Conservation (phyloP, 2,113 vertebrate genomes). For the Leptodactylus fuscus region DNA sequence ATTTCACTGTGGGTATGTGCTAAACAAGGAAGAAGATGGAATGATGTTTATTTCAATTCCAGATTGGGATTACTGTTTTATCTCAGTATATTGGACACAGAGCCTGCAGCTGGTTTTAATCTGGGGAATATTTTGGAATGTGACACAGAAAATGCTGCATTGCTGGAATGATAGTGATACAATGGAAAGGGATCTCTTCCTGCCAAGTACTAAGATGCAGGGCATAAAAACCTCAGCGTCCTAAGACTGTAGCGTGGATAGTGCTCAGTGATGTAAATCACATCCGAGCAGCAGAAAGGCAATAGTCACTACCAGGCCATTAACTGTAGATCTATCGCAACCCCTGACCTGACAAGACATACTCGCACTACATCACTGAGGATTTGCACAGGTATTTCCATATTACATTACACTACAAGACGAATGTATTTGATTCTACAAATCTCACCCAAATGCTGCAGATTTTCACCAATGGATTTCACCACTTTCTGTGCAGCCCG, state of each 20-base stretch:
- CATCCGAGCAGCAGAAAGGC: neutral
- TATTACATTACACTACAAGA: no score
- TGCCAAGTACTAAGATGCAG: neutral
- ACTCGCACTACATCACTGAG: neutral
- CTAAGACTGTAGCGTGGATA: neutral
- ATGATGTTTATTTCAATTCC: neutral
- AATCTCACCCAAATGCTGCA: no score
- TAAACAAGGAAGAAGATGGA: neutral
- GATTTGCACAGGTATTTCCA: neutral
- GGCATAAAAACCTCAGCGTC: neutral
- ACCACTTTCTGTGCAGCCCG: no score
- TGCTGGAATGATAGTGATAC: conserved; percentile 21
- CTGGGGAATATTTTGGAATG: conserved; percentile 18
- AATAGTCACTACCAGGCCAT: neutral
- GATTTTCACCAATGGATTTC: no score
- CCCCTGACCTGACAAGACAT: neutral
- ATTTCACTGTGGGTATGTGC: neutral
- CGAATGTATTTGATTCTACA: no score
- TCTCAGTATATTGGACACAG: neutral
- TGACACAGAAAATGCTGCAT: conserved; percentile 19
- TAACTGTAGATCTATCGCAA: neutral
- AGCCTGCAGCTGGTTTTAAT: conserved; percentile 19
- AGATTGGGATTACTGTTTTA: neutral
- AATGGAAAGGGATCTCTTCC: conserved; percentile 1
- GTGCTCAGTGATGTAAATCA: neutral